phyloP scores from a whole-genome alignment of 1,140 invertebrate species.

The Drosophila mauritiana region DNA sequence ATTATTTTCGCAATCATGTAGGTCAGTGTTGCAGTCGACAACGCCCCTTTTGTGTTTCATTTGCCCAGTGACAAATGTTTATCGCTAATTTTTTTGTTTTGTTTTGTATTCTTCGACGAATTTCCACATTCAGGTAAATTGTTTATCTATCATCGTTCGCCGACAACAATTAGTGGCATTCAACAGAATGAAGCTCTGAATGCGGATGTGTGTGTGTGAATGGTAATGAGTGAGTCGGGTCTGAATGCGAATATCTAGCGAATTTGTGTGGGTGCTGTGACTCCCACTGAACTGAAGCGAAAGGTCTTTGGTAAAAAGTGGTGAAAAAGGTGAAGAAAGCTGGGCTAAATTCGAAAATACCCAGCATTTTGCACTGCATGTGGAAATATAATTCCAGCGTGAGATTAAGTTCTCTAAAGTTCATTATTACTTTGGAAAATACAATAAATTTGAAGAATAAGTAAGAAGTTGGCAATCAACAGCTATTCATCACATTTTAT shows the following conservation, averaged over 20 bases:
- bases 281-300: constrained; percentile 20
- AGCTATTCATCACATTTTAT: background rate
- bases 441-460: background rate
- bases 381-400: background rate
- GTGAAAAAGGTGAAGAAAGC: background rate
- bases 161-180: constrained; percentile 62
- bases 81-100: constrained; percentile 22
- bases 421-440: too few species aligned
- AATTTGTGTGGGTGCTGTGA: constrained; percentile 12
- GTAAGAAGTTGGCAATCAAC: background rate
- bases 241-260: constrained; percentile 7
- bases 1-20: constrained; percentile 5
- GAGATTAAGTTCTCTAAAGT: too few species aligned
- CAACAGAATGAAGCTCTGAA: constrained; percentile 29
- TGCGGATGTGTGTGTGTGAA: constrained; percentile 22
- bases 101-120: constrained; percentile 11
- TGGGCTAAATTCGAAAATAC: background rate
- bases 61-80: constrained; percentile 46
- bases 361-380: background rate
- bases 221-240: constrained; percentile 19
- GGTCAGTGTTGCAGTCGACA: constrained; percentile 28
- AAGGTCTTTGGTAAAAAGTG: background rate
- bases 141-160: constrained; percentile 47
- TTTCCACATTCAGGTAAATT: constrained; percentile 20
- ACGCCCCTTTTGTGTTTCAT: constrained; percentile 8